Percentiles rank a stretch among this genome's conserved stretches.
These are phyloP conservation scores for Meloidogyne exigua DNA, from an alignment of 1,140 invertebrate species.

Conservation along the genomic window DNA sequence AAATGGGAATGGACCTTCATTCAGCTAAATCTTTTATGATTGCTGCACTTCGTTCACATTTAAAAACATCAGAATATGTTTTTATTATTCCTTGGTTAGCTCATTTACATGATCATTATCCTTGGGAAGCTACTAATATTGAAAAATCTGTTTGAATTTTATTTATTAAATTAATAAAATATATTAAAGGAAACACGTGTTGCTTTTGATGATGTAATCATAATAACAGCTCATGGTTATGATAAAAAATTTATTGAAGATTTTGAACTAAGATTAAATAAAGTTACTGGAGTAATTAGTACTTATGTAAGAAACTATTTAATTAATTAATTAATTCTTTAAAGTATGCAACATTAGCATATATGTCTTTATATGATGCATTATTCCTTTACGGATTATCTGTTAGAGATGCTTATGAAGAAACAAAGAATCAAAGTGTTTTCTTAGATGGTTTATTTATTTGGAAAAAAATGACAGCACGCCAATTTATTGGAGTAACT, in stretches of 20 bases:
- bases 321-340: not conserved
- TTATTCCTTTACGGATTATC: conserved; percentile 57
- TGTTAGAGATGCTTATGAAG: conserved; percentile 56
- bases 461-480: conserved; percentile 57
- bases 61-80: conserved; percentile 56
- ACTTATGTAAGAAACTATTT: conserved; percentile 50
- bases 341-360: conserved; percentile 57
- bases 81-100: conserved; percentile 57
- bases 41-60: conserved; percentile 42
- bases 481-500: conserved; percentile 53
- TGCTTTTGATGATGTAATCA: conserved; percentile 55
- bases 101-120: conserved; percentile 59
- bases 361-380: conserved; percentile 58
- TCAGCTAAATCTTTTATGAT: conserved; percentile 51
- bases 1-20: conserved; percentile 59
- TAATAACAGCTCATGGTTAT: conserved; percentile 59
- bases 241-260: conserved; percentile 62
- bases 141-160: conserved; percentile 43
- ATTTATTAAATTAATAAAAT: not conserved
- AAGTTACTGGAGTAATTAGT: conserved; percentile 52
- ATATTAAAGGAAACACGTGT: conserved; percentile 40
- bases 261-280: conserved; percentile 49
- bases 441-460: conserved; percentile 49
- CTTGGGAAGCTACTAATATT: conserved; percentile 57
- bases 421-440: conserved; percentile 44